Base-by-base conservation (phyloP, 2,113 vertebrate genomes). In the Todiramphus chloris region DNA sequence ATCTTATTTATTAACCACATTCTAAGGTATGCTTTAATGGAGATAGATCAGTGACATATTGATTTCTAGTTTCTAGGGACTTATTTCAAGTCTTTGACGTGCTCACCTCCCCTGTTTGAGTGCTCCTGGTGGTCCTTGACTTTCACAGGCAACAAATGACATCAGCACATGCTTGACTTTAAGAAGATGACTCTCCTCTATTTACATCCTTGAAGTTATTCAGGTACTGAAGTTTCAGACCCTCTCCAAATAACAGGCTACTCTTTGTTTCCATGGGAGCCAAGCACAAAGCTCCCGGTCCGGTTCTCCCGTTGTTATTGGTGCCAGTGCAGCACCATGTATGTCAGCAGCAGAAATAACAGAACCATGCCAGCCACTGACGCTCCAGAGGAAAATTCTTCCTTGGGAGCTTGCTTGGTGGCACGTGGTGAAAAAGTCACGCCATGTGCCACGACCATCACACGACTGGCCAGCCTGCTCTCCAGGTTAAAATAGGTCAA, bases 401-500 rank as follows among this genome's bases (percentile, higher is more conserved):
- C 70, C 89, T 75, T 48, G 55, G 48, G 6, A 3, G n/a, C 76
- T 82, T 39, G 53, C 64, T 86, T 50, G 68, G 79, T 39, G 56
- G 79, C 85, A 92, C 0, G 1, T 84, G 88, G 60, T 86, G 93
- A 68, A 87, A 70, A 72, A 90, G 35, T 62, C 92, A 95, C 0
- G 0, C 81, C 77, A 89, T 2, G 37, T 92, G 87, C 53, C 83
- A 67, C 3, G 5, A 12, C 41, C 50, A 7, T 76, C 91, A 92
- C 95, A 85, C 33, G 58, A 87, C 66, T 59, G 74, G 83, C 73
- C 83, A 94, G 93, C 59, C 63, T 50, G n/a, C 66, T 62, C 89
- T 77, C 70, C 81, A 67, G 89, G 82, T 91, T 59, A 91, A 96
- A 87, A 87, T 23, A 82, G 85, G 69, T 87, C 83, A 83, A 62